Percentiles rank a stretch among this genome's conserved stretches.
phyloP scores from a whole-genome alignment of 2,888 invertebrate species.

The Gisinianus flammeolus region DNA sequence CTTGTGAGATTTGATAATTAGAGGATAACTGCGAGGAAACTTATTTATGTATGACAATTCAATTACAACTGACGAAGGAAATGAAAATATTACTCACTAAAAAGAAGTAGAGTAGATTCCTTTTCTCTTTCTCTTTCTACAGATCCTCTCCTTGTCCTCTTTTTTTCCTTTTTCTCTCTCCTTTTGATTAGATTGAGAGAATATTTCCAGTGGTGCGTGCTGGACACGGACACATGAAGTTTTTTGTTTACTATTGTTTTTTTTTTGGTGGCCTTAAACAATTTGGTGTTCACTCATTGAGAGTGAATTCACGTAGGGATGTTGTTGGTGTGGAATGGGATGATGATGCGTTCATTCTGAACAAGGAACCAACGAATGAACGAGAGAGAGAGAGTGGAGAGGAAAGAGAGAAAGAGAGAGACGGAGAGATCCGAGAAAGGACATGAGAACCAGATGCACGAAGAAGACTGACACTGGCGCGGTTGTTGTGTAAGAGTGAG shows the following conservation, averaged over 20 bases:
- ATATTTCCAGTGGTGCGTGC: neutral
- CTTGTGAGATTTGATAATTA: no score
- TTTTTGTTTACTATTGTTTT: no score
- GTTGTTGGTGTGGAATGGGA: neutral
- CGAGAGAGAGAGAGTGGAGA: neutral
- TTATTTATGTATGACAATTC: no score
- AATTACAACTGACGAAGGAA: no score
- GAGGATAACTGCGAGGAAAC: no score
- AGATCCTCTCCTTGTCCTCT: neutral
- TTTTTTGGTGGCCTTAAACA: no score
- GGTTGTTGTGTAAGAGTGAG: slow-evolving; percentile 17
- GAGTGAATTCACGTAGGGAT: neutral
- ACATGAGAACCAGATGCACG: slow-evolving; percentile 38
- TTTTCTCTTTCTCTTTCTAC: no score
- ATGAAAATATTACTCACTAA: no score
- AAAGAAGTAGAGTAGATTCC: no score
- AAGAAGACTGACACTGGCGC: slow-evolving; percentile 36
- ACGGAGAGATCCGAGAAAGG: slow-evolving; percentile 21
- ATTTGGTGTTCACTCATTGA: neutral
- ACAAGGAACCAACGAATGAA: neutral
- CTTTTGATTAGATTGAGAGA: neutral
- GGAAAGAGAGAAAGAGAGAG: neutral
- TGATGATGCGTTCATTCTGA: neutral
- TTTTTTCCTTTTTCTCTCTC: neutral
- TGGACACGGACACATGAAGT: no score